A percentile compares a stretch with the other conserved stretches of the same genome.
Conservation (phyloP, 2,113 vertebrate genomes). For the Marmota flaviventris region DNA sequence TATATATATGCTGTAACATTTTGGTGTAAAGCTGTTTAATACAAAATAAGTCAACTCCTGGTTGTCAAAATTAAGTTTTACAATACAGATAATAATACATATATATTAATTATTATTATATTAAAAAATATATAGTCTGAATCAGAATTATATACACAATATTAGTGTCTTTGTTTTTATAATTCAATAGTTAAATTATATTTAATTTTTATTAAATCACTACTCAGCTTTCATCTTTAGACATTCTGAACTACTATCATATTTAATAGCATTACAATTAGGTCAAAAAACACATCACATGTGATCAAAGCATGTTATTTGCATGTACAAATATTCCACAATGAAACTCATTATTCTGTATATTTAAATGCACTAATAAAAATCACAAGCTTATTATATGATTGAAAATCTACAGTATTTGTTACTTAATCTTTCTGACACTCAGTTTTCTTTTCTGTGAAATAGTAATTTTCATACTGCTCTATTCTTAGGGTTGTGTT, state of each 20-base stretch:
- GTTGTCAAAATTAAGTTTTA: conserved; percentile 33
- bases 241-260: background rate
- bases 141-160: background rate
- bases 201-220: background rate
- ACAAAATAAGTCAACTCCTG: background rate
- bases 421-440: background rate
- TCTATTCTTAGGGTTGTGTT: background rate
- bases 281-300: background rate
- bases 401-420: background rate
- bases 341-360: background rate
- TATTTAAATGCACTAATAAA: background rate
- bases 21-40: background rate
- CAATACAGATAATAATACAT: background rate
- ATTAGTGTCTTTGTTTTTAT: background rate
- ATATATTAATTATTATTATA: background rate
- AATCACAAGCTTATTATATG: background rate
- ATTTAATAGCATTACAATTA: background rate
- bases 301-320: background rate
- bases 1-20: background rate
- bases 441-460: background rate
- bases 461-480: background rate
- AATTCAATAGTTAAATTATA: too few relatives aligned
- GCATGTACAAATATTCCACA: background rate
- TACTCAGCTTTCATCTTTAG: background rate
- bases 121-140: background rate